Evolutionary conservation across 35 echinoderm and acorn worm species (phyloP).

Genomic region (Ophiothrix spiculata): DNA sequence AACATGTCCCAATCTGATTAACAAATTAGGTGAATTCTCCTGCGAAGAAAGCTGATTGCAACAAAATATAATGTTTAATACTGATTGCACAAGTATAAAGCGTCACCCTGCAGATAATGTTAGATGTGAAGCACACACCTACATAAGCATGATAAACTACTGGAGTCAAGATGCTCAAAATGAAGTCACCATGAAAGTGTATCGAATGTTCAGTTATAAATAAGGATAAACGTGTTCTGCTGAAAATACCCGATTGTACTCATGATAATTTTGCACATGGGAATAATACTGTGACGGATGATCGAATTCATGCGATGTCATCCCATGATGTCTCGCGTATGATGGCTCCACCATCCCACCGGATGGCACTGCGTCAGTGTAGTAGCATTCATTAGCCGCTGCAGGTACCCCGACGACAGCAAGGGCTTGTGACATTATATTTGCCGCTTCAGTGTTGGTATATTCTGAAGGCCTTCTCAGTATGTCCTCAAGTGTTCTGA

Average conservation of each 20-base stretch:
- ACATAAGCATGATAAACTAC: too few species aligned
- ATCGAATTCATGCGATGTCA: not conserved
- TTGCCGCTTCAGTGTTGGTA: not conserved
- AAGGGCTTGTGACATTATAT: too few species aligned
- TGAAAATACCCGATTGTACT: not conserved
- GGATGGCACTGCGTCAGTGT: not conserved
- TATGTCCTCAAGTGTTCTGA: slow-evolving; percentile 81
- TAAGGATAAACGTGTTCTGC: not conserved
- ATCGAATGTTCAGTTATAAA: not conserved
- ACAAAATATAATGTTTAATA: too few species aligned
- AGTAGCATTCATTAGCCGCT: not conserved
- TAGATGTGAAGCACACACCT: too few species aligned
- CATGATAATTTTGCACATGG: not conserved
- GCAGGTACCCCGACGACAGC: slow-evolving; percentile 3
- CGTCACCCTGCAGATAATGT: too few species aligned
- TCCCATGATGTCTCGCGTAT: not conserved
- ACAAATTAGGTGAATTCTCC: too few species aligned
- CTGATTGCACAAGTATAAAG: too few species aligned
- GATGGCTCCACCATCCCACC: not conserved
- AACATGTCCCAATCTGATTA: too few species aligned
- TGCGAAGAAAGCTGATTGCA: too few species aligned
- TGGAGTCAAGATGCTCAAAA: too few species aligned
- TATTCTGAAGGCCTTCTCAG: slow-evolving; percentile 48
- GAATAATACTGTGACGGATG: not conserved
- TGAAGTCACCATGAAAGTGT: too few species aligned